Base-by-base conservation (phyloP, 2,888 invertebrate genomes). In the Ormyrus thymus region DNA sequence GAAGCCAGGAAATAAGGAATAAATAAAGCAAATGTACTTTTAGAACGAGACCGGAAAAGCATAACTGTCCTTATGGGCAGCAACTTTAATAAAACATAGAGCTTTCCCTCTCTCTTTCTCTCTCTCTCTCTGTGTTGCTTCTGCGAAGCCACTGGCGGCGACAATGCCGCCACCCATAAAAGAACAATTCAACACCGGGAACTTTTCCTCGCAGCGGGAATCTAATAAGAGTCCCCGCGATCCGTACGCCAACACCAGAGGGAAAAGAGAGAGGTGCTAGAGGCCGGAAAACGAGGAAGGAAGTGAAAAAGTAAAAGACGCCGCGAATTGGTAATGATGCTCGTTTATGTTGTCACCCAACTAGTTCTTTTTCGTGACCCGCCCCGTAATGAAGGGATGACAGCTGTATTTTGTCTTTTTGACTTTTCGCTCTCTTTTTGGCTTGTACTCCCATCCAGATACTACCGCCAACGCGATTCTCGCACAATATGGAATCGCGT, bases 61-160 rank as follows among this genome's bases (percentile, higher is more conserved):
- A 11, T 6, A 69, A 78, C 59, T 78, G 13, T 13, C 7, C 29
- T 48, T 59, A 59, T 8, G 59, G 9, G 48, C 50, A 70, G 66
- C 59, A 50, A 78, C 74, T 79, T 81, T 81, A 73, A 82, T 81
- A 82, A 84, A 81, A 78, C 76, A 78, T 82, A 78, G 82, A 81
- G 82, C 61, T 53, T 46, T 66, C 55, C 4, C 46, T 55, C 64
- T 2, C 10, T 11, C 6, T 11, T 7, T 11, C 62, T 62, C n/a
- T 50, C 43, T 61, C 51, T 1, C 8, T 72, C 13, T 70, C 29
- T 59, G 1, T 70, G 29, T 58, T n/a, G 15, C 61, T 53, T 8
- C 45, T 8, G 43, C 13, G 45, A n/a, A 43, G 61, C 72, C 66
- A 76, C 50, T 66, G 8, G 15, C 4, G 58, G 15, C 69, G 78